Conservation (phyloP, 2,113 vertebrate genomes). For the Tachysurus vachellii region DNA sequence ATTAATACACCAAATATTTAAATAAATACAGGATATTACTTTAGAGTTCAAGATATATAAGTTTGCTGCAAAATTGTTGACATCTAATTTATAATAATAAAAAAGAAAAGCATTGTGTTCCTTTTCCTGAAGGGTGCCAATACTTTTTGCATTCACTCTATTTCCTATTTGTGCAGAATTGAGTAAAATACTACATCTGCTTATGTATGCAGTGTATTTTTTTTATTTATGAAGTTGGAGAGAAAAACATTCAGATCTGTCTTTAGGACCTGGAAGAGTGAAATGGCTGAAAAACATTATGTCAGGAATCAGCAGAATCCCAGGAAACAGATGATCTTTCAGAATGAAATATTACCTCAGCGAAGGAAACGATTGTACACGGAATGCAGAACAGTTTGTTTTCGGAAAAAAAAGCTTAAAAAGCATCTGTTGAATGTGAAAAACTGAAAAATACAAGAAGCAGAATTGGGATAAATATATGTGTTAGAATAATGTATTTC, state of each 20-base stretch:
- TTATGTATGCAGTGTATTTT: too few species aligned
- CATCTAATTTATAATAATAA: background rate
- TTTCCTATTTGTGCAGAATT: too few species aligned
- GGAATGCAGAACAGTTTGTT: background rate
- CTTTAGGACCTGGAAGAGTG: background rate
- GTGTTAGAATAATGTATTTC: background rate
- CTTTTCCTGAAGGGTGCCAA: background rate
- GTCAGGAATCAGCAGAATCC: background rate
- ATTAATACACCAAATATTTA: background rate
- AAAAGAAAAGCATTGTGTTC: background rate
- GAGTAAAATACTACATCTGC: background rate
- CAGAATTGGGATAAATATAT: background rate
- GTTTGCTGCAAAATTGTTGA: background rate
- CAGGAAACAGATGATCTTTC: conserved; percentile 11
- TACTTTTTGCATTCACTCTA: too few species aligned
- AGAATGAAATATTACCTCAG: conserved; percentile 1
- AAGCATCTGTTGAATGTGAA: background rate
- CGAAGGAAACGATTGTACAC: background rate
- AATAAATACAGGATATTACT: background rate
- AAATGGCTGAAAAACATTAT: background rate
- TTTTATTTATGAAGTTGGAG: background rate
- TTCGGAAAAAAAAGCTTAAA: background rate
- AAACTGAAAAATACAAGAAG: background rate
- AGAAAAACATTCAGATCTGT: background rate
- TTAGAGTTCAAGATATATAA: background rate